Conservation (phyloP, 2,888 invertebrate genomes). For the Hybos culiciformis region DNA sequence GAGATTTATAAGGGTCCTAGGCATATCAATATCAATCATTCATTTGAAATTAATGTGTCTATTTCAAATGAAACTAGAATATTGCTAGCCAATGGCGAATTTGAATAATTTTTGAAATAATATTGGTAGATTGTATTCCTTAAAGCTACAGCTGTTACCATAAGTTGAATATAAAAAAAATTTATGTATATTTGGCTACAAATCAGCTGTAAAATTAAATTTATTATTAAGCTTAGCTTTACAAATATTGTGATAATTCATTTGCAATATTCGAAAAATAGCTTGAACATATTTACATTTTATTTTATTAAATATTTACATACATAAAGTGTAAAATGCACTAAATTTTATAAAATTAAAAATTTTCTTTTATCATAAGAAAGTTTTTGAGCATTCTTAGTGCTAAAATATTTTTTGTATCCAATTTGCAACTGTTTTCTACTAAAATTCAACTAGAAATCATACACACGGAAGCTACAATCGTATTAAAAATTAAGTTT, state of each 20-base stretch:
- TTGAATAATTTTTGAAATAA: too few species aligned
- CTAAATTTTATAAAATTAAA: too few species aligned
- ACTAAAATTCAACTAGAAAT: conserved; percentile 9
- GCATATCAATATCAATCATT: too few species aligned
- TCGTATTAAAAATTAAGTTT: neutral
- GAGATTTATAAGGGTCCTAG: neutral
- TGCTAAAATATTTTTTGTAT: conserved; percentile 4
- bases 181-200: neutral
- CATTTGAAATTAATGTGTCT: too few species aligned
- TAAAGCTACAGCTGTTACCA: neutral
- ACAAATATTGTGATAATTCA: neutral
- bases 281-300: neutral
- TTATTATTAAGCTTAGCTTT: neutral
- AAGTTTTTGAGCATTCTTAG: neutral
- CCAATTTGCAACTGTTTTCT: conserved; percentile 12
- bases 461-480: conserved; percentile 10
- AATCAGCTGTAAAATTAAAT: neutral
- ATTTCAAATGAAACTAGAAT: too few species aligned
- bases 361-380: neutral
- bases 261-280: too few species aligned
- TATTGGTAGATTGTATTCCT: too few species aligned
- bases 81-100: too few species aligned
- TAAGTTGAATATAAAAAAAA: too few species aligned
- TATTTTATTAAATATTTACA: neutral
- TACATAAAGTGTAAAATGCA: too few species aligned